phyloP scores from a whole-genome alignment of 2,888 invertebrate genomes.

The Watsonalla binaria region DNA sequence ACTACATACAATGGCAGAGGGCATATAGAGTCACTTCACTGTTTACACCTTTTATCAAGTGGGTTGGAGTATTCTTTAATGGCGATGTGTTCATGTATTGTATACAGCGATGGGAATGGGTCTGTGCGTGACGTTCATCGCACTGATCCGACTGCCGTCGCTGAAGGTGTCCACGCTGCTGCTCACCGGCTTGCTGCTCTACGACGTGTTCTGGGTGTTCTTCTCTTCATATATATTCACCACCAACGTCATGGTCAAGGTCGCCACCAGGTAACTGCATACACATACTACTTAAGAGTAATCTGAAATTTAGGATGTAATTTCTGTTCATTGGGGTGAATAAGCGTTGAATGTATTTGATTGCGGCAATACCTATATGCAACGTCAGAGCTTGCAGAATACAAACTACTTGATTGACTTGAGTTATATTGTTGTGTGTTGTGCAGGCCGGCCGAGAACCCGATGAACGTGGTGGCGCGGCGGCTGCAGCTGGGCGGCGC shows the following conservation, averaged over 20 bases:
- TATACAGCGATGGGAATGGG: conserved; percentile 97
- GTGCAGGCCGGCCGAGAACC: conserved; percentile 90
- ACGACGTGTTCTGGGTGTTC: conserved; percentile 99
- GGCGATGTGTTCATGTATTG: not conserved
- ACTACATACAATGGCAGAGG: too few relatives aligned
- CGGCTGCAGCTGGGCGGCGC: conserved; percentile 94
- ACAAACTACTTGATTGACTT: too few relatives aligned
- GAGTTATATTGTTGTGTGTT: too few relatives aligned
- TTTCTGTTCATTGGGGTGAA: too few relatives aligned
- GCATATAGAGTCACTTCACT: too few relatives aligned
- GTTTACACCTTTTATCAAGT: too few relatives aligned
- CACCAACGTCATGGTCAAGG: conserved; percentile 99
- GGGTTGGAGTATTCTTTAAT: too few relatives aligned
- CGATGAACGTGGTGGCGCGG: conserved; percentile 94
- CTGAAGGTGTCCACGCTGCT: conserved; percentile 94
- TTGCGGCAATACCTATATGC: too few relatives aligned
- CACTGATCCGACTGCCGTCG: conserved; percentile 96
- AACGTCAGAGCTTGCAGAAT: too few relatives aligned
- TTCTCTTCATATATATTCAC: conserved; percentile 99
- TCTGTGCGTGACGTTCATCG: conserved; percentile 97
- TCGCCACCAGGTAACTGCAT: conserved; percentile 72
- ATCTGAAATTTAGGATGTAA: too few relatives aligned
- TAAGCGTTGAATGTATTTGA: too few relatives aligned
- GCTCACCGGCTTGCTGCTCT: conserved; percentile 94
- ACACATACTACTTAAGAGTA: not conserved